Evolutionary conservation across 1,140 invertebrate species (phyloP), one percentile per base, ranked within the genome.

Genomic region (Varroa destructor): DNA sequence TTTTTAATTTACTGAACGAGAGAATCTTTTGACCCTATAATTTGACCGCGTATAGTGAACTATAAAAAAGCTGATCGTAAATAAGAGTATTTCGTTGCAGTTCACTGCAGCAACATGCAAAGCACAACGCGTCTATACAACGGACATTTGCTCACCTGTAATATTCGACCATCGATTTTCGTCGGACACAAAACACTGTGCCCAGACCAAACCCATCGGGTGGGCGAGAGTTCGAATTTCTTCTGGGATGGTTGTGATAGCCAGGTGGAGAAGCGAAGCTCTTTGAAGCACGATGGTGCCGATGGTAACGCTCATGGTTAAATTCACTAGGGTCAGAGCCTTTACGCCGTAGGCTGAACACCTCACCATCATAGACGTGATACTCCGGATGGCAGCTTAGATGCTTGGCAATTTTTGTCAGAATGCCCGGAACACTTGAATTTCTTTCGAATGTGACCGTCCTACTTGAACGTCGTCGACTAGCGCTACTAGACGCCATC

Each of bases 141-240:
- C 25, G 25, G 25, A 25, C 25, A 25, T 25, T 5, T 8, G 46
- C 46, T 51, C 46, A 67, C 61, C 61, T 67, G 61, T 67, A 67
- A 46, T 67, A 67, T 37, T 67, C 61, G 61, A 46, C 61, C 61
- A 67, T 67, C n/a, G 61, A 67, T 67, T 67, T 67, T 37, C 61
- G 40, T 25, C 61, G 40, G 61, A 67, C 37, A 46, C 61, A 67
- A 46, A 67, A 67, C 40, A 67, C 36, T 40, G 40, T 67, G 14
- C 61, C 61, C n/a, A 67, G 61, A 43, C 61, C 61, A 46, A 67
- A 67, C 12, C 61, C 61, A 2, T 67, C 61, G 37, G 61, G 61
- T 14, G 61, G 61, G 40, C 61, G 61, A 8, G 61, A 67, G 61
- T 46, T 67, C 61, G 61, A 67, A 8, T 67, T 67, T 8, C 61